Base-by-base conservation (phyloP, 2,888 invertebrate species). In the Chloromyia formosa region DNA sequence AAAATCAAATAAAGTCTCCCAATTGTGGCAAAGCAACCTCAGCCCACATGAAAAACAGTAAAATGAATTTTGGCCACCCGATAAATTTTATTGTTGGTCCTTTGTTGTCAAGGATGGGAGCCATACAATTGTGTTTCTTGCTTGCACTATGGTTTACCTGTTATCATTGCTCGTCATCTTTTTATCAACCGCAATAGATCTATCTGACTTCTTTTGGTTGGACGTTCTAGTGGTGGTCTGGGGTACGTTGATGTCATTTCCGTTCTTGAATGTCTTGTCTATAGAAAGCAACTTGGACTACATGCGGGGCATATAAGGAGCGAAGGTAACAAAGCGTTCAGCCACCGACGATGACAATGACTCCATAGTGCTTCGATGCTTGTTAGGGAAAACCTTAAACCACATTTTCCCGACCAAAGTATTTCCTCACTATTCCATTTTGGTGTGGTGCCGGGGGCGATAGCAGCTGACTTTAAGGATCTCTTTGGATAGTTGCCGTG, bases 81-180 rank as follows among this genome's bases (percentile, higher is more conserved):
- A 73, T 75, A 68, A 66, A 75, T 75, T 75, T 73, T 68, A 75
- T 73, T 75, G 73, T 75, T 60, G 58, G 68, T 56, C 27, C 27
- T 73, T 73, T 75, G 66, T 73, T 73, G 68, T 45, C 68, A 56
- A 2, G 66, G 72, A 23, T 49, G 73, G 73, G 45, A 68, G 60
- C 75, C 60, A 73, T n/a, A n/a, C 58, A 54, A 66, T 68, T 60
- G 12, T 20, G 68, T 68, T 61, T 49, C 56, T 66, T 66, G 53
- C 73, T 58, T 68, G 61, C 73, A 60, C 64, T 16, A 58, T n/a
- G 35, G 60, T 45, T 23, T 23, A 27, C 35, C 49, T 73, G 73
- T 75, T 75, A 75, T 75, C 75, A 75, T 75, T 49, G 73, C 75
- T 75, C 73, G 73, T 73, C 73, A 75, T 75, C 75, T 73, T 75